Conservation (phyloP, 2,888 invertebrate genomes). For the Hoplodrina ambigua region DNA sequence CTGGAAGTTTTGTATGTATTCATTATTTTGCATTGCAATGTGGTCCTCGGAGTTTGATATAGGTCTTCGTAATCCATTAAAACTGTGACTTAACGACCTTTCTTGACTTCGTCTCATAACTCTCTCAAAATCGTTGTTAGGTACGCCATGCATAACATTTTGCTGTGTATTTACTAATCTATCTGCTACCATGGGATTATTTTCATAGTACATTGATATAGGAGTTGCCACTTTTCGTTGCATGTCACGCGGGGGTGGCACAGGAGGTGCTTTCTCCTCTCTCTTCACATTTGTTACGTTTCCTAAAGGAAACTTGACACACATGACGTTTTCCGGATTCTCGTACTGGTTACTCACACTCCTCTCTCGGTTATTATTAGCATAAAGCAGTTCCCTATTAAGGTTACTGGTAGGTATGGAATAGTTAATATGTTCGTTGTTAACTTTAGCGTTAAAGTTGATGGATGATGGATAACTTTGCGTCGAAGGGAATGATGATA, state of each 20-base stretch:
- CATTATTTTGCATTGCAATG: conserved; percentile 88
- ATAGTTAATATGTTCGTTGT: conserved; percentile 89
- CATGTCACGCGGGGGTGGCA: conserved; percentile 95
- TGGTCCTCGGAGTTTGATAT: conserved; percentile 89
- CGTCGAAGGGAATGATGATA: conserved; percentile 89
- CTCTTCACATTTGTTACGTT: conserved; percentile 84
- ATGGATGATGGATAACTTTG: conserved; percentile 89
- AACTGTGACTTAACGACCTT: conserved; percentile 82
- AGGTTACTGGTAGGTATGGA: conserved; percentile 84
- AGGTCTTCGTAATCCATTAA: conserved; percentile 85
- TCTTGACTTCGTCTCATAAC: conserved; percentile 88
- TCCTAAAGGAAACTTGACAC: conserved; percentile 89
- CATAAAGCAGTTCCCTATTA: conserved; percentile 81
- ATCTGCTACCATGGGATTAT: conserved; percentile 78
- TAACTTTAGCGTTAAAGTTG: conserved; percentile 89
- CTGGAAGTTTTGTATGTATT: conserved; percentile 78
- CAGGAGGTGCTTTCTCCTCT: conserved; percentile 92
- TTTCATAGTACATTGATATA: conserved; percentile 88
- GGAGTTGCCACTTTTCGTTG: conserved; percentile 90
- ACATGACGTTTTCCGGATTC: conserved; percentile 84
- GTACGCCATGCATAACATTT: conserved; percentile 81
- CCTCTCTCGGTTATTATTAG: conserved; percentile 82
- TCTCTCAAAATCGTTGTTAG: conserved; percentile 87
- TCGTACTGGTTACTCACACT: conserved; percentile 81
- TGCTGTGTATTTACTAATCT: conserved; percentile 74